Conservation (phyloP, 2,113 vertebrate genomes). For the Paramormyrops kingsleyae region DNA sequence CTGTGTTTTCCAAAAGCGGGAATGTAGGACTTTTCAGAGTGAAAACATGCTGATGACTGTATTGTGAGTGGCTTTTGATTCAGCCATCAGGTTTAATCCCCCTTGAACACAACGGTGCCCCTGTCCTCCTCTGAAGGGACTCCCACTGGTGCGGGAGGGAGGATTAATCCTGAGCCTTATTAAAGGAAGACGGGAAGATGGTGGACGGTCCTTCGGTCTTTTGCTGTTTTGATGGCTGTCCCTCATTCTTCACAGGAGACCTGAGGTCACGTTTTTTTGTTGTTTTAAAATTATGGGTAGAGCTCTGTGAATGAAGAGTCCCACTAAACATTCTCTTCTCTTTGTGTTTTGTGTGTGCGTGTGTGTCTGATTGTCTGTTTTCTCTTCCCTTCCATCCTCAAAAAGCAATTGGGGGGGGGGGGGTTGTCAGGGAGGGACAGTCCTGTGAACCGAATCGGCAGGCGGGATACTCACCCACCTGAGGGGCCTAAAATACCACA, state of each 20-base stretch:
- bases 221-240: slow-evolving; percentile 59
- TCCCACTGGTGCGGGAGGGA: slow-evolving; percentile 56
- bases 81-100: slow-evolving; percentile 66
- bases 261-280: slow-evolving; percentile 47
- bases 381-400: slow-evolving; percentile 44
- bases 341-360: slow-evolving; percentile 21
- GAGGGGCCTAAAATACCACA: neutral
- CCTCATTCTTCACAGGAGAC: slow-evolving; percentile 52
- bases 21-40: slow-evolving; percentile 61
- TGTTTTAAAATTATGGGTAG: slow-evolving; percentile 56
- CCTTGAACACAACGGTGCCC: slow-evolving; percentile 62
- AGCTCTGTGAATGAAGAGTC: slow-evolving; percentile 55
- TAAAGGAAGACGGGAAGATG: slow-evolving; percentile 36
- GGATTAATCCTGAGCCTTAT: slow-evolving; percentile 50
- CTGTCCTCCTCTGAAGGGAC: slow-evolving; percentile 66
- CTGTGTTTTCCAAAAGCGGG: slow-evolving; percentile 68
- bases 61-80: slow-evolving; percentile 79
- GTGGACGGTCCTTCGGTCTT: slow-evolving; percentile 37
- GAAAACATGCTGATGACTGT: slow-evolving; percentile 79
- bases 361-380: slow-evolving; percentile 17
- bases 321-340: slow-evolving; percentile 31
- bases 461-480: neutral
- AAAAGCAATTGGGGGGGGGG: slow-evolving; percentile 48
- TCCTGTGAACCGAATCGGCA: slow-evolving; percentile 31
- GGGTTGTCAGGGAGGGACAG: slow-evolving; percentile 33